A percentile compares a stretch with the other conserved stretches of the same genome.
These are phyloP conservation scores for Drosophila limbata DNA, from an alignment of 2,888 invertebrate genomes.

Conservation along the genomic window DNA sequence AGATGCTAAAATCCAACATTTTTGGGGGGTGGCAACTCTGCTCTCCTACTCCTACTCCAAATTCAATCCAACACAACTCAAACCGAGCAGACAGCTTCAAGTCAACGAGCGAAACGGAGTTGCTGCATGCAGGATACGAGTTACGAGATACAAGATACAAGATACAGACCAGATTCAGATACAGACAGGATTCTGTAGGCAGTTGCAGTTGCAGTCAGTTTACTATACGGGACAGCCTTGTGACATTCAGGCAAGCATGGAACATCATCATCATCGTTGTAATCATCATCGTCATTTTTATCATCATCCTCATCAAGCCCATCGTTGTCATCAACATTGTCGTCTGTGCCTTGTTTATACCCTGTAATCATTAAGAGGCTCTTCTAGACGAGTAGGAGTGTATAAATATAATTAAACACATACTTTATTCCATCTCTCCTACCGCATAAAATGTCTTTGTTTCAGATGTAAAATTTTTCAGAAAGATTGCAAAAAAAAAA, in stretches of 20 bases:
- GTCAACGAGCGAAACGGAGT: conserved; percentile 9
- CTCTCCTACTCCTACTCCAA: background rate
- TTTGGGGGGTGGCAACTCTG: background rate
- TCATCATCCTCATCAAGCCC: no score
- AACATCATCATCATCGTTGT: conserved; percentile 13
- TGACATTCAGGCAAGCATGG: conserved; percentile 70
- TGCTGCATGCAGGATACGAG: background rate
- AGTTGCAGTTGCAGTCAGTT: conserved; percentile 26
- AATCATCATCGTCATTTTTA: background rate
- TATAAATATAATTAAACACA: no score
- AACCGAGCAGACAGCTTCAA: conserved; percentile 11
- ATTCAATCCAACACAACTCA: background rate
- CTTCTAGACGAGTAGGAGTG: no score
- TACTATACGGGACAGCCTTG: conserved; percentile 40
- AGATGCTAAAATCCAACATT: conserved; percentile 7
- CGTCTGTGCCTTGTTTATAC: no score
- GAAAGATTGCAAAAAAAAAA: no score
- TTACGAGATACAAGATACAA: background rate
- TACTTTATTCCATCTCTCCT: no score
- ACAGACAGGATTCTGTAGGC: conserved; percentile 10
- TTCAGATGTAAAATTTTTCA: no score
- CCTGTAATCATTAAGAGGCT: no score
- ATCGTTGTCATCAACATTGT: no score
- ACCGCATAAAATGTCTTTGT: no score
- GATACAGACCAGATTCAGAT: conserved; percentile 7